phyloP scores from a whole-genome alignment of 2,113 vertebrate species.

The Trochalopteron elliotii region DNA sequence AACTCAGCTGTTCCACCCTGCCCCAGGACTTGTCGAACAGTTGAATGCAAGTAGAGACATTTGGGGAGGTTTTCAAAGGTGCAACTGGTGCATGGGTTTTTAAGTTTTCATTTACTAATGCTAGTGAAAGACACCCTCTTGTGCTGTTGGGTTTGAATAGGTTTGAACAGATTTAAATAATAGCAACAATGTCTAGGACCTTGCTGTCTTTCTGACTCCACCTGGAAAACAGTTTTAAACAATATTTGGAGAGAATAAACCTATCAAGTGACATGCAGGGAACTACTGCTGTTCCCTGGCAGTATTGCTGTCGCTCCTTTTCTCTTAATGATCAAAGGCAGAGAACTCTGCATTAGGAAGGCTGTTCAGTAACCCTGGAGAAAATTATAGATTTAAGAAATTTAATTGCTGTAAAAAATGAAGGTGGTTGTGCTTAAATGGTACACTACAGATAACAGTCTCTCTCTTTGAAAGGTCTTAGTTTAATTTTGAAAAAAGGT shows the following conservation, averaged over 20 bases:
- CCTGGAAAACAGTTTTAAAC: background rate
- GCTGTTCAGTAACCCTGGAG: background rate
- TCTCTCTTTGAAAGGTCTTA: background rate
- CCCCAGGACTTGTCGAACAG: background rate
- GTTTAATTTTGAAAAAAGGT: background rate
- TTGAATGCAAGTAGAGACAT: background rate
- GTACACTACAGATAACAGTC: background rate
- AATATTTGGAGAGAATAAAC: background rate
- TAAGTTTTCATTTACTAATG: background rate
- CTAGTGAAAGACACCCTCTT: background rate
- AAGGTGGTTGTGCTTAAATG: background rate
- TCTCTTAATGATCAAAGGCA: background rate
- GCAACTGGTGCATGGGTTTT: background rate
- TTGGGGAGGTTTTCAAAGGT: background rate
- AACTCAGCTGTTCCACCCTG: background rate
- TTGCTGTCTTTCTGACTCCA: background rate
- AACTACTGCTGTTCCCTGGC: background rate
- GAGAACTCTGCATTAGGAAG: background rate
- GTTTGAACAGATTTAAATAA: background rate
- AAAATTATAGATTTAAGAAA: background rate
- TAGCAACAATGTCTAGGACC: background rate
- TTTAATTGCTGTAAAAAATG: slow-evolving; percentile 1
- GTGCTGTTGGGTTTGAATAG: background rate
- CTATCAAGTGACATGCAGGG: background rate
- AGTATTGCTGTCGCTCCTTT: background rate